A percentile compares a stretch with the other conserved stretches of the same genome.
These are phyloP conservation scores for Perizoma flavofasciatum DNA, from an alignment of 2,888 invertebrate species.

Conservation along the genomic window DNA sequence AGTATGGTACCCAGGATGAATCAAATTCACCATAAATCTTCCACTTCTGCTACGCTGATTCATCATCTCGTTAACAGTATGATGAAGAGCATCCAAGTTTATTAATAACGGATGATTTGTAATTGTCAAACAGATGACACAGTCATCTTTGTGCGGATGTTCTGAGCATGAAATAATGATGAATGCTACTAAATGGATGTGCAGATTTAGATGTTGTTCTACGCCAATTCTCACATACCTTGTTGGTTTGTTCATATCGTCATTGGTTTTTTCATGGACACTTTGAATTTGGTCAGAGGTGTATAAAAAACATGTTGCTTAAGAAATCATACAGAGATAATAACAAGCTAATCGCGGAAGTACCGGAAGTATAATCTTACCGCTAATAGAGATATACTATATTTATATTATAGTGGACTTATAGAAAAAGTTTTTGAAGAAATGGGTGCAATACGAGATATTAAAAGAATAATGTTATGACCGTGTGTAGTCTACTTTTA, in stretches of 20 bases:
- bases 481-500: too few species aligned
- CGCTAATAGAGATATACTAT: too few species aligned
- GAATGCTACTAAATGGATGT: background rate
- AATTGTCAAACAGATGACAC: constrained; percentile 39
- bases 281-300: too few species aligned
- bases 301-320: too few species aligned
- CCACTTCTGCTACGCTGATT: constrained; percentile 33
- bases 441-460: too few species aligned
- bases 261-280: background rate
- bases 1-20: background rate
- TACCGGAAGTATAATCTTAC: too few species aligned
- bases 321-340: too few species aligned
- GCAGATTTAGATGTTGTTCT: background rate
- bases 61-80: constrained; percentile 20
- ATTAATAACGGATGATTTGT: constrained; percentile 49
- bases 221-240: background rate
- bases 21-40: constrained; percentile 5
- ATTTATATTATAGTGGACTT: too few species aligned
- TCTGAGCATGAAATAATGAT: constrained; percentile 9
- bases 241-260: background rate
- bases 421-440: too few species aligned
- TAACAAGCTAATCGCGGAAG: too few species aligned
- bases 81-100: constrained; percentile 29
- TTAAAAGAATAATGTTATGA: too few species aligned
- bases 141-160: constrained; percentile 8